phyloP scores from a whole-genome alignment of 2,888 invertebrate genomes.

The Melitaea athalia region DNA sequence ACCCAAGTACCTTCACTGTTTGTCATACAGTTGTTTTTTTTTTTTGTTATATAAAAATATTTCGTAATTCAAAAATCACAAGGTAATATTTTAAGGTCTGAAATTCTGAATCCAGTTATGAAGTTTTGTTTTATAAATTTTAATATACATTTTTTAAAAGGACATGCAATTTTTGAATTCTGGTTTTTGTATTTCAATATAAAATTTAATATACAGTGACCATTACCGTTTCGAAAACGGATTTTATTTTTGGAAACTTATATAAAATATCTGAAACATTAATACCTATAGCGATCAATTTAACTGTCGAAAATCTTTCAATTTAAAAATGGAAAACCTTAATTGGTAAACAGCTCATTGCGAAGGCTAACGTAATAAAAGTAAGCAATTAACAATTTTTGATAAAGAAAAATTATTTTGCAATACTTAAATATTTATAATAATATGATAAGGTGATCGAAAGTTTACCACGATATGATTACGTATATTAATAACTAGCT shows the following conservation, averaged over 20 bases:
- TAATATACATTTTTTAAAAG: no score
- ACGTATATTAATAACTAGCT: no score
- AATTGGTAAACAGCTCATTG: slow-evolving; percentile 5
- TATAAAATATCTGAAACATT: neutral
- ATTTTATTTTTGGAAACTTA: neutral
- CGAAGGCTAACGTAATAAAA: neutral
- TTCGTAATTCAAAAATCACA: neutral
- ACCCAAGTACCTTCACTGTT: neutral
- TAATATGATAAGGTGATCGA: neutral
- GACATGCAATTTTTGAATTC: no score
- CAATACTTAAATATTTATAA: neutral
- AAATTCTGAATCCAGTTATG: neutral
- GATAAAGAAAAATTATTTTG: neutral
- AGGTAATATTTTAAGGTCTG: neutral
- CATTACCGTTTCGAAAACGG: no score
- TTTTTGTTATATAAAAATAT: neutral
- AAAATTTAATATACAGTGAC: no score
- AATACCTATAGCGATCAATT: neutral
- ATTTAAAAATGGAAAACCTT: neutral
- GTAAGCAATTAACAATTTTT: neutral
- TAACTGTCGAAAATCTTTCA: neutral
- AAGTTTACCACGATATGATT: slow-evolving; percentile 7
- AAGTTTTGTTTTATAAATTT: no score
- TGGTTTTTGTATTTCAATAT: no score
- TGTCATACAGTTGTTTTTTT: neutral